Evolutionary conservation across 2,113 vertebrate genomes (phyloP), one percentile per base, ranked within the genome.

Genomic region (Dasyurus viverrinus): DNA sequence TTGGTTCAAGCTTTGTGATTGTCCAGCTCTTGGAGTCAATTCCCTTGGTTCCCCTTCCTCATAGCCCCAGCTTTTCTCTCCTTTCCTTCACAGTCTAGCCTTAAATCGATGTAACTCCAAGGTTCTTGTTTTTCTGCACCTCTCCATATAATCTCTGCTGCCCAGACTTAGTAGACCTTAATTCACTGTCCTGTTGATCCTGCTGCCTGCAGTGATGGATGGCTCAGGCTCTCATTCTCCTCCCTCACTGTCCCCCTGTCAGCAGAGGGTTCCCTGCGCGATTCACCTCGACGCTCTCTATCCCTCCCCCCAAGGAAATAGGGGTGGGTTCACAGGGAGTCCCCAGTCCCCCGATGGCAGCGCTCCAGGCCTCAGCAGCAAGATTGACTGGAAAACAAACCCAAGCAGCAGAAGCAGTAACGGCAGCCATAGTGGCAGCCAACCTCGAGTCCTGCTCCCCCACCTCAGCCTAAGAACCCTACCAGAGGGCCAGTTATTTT

Each of bases 181-280:
- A 76, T 19, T 84, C n/a, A 8, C 68, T 98, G 97, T 97, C 97
- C 97, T 94, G 97, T 96, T 96, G 97, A 97, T 98, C 96, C 95
- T 84, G 93, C 90, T 60, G 97, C 91, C 57, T 94, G 93, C 91
- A 94, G 92, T 54, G 57, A 96, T 95, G 96, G 94, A 96, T 95
- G 96, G 94, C 96, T 96, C 57, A 26, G 91, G 94, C 57, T 97
- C 90, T 96, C 68, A 84, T 96, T 93, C 93, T 97, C 97, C 92
- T 96, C 97, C 97, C 97, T 97, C 96, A 96, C 97, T 90, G 93
- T 96, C 76, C 93, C 96, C 68, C 91, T 42, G 92, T 89, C 89
- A 97, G 60, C 53, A 2, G 94, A 95, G 97, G 68, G 91, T 96
- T 96, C 94, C 94, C 97, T 94, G 91, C 57, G 53, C 42, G 50